phyloP scores from a whole-genome alignment of 2,888 invertebrate species.

The Exephanes ischioxanthus region DNA sequence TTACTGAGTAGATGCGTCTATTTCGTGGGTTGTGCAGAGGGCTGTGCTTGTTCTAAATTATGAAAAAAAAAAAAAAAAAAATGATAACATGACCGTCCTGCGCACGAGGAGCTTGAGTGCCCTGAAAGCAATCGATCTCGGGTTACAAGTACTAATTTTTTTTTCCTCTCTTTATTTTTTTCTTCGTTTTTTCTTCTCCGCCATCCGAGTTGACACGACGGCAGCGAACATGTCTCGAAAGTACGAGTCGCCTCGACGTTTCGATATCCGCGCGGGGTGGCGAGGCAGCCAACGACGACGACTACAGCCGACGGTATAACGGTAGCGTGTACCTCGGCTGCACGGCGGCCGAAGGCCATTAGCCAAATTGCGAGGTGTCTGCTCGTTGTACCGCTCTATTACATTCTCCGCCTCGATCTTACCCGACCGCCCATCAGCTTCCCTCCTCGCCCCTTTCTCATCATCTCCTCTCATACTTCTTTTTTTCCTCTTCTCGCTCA shows the following conservation, averaged over 20 bases:
- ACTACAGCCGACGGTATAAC: slow-evolving; percentile 8
- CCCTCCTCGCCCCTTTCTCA: slow-evolving; percentile 45
- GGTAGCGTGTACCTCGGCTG: slow-evolving; percentile 52
- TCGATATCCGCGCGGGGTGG: slow-evolving; percentile 49
- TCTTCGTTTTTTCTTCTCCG: neutral
- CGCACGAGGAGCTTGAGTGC: neutral
- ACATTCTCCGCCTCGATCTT: slow-evolving; percentile 74
- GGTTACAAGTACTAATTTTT: neutral
- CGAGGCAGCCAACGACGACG: slow-evolving; percentile 46
- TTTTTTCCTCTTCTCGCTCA: slow-evolving; percentile 3
- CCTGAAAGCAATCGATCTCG: neutral
- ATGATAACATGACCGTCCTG: neutral
- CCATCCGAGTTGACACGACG: slow-evolving; percentile 1
- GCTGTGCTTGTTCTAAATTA: no score
- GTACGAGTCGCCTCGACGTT: slow-evolving; percentile 27
- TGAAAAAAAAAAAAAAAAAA: neutral
- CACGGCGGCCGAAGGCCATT: slow-evolving; percentile 79
- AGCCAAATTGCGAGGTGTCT: slow-evolving; percentile 83
- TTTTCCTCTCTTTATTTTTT: neutral
- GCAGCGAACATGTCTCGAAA: slow-evolving; percentile 28
- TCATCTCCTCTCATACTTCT: slow-evolving; percentile 7
- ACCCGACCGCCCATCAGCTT: slow-evolving; percentile 45
- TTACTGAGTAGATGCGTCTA: no score
- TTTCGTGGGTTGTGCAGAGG: no score
- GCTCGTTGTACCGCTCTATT: slow-evolving; percentile 82